Base-by-base conservation (phyloP, 2,797 vertebrate species). In the Enteromius radiatus region DNA sequence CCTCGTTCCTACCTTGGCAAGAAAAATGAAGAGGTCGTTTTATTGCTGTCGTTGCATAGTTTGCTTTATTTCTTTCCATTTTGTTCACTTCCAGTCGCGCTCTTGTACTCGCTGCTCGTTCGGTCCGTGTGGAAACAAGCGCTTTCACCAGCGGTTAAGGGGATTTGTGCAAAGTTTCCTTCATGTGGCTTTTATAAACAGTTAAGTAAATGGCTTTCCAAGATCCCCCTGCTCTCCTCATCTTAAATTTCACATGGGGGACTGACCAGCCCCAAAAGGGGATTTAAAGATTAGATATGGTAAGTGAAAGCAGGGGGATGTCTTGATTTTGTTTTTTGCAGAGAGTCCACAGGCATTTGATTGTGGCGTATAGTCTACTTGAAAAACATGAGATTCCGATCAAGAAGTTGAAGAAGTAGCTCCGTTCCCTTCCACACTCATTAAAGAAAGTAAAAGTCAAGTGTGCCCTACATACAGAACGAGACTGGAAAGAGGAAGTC, bases 211-310 rank as follows among this genome's bases (percentile, higher is more conserved):
- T 90, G 63, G 83, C 87, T 88, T 87, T 89, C 88, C 89, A 90
- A 88, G 81, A 88, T 83, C 49, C 86, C 83, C 74, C 81, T 79
- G 77, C 63, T 26, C 71, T 84, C 65, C 85, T 88, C 88, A 89
- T 92, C 89, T 91, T 84, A 84, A 85, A 85, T 91, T 92, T 91
- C 85, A 85, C 86, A 90, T 87, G 79, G 74, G 85, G 80, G 85
- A 65, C 84, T 78, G 80, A 81, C 88, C 70, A 86, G 76, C 85
- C 80, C 85, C 86, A 87, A 70, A 81, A 84, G 88, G 80, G 83
- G 86, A 91, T 91, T 91, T 90, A 85, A 85, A 91, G 91, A 92
- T 92, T 90, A 93, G 89, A 92, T 90, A 89, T 90, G 86, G 87
- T 87, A 89, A 90, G 84, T 87, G 86, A 92, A 89, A 91, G 85